Base-by-base conservation (phyloP, 2,113 vertebrate genomes). In the Sinocyclocheilus anshuiensis region DNA sequence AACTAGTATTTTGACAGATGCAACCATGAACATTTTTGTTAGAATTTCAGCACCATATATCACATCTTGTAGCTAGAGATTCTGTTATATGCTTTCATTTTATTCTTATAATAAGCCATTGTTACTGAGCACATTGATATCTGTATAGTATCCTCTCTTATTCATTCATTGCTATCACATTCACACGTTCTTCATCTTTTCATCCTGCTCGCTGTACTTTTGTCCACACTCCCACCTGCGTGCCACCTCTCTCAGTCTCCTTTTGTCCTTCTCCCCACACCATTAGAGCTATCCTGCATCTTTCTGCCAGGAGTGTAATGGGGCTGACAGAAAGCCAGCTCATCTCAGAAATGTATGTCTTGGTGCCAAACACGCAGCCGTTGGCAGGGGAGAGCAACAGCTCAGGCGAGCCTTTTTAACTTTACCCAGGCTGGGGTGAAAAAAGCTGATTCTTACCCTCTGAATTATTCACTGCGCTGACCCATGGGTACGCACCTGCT, bases 401-500 rank as follows among this genome's bases (percentile, higher is more conserved):
- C 77, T 86, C 63, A 84, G 86, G 15, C 24, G 75, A 85, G 80
- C 16, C 55, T 89, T 84, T 89, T 90, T 81, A 84, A 79, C 71
- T 86, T 82, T 86, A 45, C 26, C 39, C 24, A 36, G 63, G 77
- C 67, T 29, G 48, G 72, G 59, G 82, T 87, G 82, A 79, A 84
- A 88, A 89, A 87, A 90, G 92, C 91, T 92, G 90, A 91, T 93
- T 92, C 91, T 86, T 88, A 86, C 87, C 33, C 86, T 92, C 91
- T 91, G 92, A 87, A 36, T 90, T 39, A 87, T 86, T 90, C 77
- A 82, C 87, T 87, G 84, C 26, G 88, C 90, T 82, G 88, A 87
- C 93, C 92, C 90, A 85, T 89, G 88, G 91, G 90, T 91, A 88
- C 90, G 90, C 90, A 93, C 91, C 91, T 92, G 92, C 92, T 87